These are phyloP conservation scores for Aythya fuligula DNA, from an alignment of 2,797 vertebrate genomes.

Conservation along the genomic window DNA sequence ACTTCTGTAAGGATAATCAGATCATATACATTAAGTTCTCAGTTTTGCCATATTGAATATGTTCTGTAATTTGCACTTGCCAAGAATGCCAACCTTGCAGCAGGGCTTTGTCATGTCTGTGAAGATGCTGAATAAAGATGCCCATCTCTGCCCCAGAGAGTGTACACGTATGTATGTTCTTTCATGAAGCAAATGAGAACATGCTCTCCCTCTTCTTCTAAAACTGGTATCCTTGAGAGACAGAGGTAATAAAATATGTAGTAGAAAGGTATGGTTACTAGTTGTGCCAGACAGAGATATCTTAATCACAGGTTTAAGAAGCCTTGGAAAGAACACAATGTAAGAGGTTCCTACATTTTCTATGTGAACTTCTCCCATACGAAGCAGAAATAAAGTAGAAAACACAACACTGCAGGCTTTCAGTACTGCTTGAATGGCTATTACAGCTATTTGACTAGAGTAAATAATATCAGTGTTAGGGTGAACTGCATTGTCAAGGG, in stretches of 20 bases:
- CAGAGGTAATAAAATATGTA: background rate
- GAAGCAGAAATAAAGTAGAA: background rate
- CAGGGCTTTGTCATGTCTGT: background rate
- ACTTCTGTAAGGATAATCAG: background rate
- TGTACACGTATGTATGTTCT: background rate
- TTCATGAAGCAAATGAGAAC: background rate
- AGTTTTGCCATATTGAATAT: background rate
- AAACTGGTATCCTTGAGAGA: background rate
- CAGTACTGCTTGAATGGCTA: accelerated
- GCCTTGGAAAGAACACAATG: background rate
- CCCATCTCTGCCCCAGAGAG: background rate
- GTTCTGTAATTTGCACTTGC: background rate
- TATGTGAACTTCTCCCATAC: background rate
- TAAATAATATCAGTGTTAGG: background rate
- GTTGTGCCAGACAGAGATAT: background rate
- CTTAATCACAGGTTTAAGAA: background rate
- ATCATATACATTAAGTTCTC: background rate
- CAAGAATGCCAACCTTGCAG: background rate
- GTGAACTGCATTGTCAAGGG: background rate
- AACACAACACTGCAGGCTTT: background rate
- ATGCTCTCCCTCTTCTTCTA: background rate
- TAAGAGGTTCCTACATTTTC: background rate
- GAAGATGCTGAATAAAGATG: background rate
- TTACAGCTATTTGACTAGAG: background rate
- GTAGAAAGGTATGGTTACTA: background rate